Evolutionary conservation across 2,797 vertebrate genomes (phyloP).

Genomic region (Schizopygopsis malacanthus): DNA sequence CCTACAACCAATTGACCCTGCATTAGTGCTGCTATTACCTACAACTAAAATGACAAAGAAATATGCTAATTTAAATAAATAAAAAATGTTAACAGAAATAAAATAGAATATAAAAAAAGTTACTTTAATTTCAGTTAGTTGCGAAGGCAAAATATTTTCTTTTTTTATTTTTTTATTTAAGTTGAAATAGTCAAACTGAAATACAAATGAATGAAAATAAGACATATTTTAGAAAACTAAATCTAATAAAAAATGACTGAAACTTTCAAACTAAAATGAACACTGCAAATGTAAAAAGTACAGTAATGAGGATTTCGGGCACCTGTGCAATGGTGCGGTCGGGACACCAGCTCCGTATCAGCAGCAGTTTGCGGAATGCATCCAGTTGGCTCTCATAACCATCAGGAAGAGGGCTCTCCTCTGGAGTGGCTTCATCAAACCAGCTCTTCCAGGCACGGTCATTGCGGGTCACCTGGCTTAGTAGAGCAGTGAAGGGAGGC

Average conservation of each 20-base stretch:
- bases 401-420: constrained; percentile 79
- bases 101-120: background rate
- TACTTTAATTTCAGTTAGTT: no score
- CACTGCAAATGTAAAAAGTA: background rate
- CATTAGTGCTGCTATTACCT: background rate
- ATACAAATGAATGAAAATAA: background rate
- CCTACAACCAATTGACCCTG: background rate
- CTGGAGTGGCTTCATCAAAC: constrained; percentile 83
- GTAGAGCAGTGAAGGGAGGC: constrained; percentile 76
- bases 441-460: constrained; percentile 83
- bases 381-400: constrained; percentile 80
- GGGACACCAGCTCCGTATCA: constrained; percentile 86
- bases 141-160: no score
- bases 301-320: constrained; percentile 5
- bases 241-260: background rate
- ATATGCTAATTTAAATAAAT: background rate
- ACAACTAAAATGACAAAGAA: background rate
- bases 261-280: background rate
- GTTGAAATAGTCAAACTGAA: background rate
- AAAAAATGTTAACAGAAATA: background rate
- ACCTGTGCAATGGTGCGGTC: constrained; percentile 85
- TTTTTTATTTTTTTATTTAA: no score
- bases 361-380: constrained; percentile 82
- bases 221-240: background rate
- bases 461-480: constrained; percentile 78